Base-by-base conservation (phyloP, 1,140 invertebrate genomes). In the Magallana ariakensis region DNA sequence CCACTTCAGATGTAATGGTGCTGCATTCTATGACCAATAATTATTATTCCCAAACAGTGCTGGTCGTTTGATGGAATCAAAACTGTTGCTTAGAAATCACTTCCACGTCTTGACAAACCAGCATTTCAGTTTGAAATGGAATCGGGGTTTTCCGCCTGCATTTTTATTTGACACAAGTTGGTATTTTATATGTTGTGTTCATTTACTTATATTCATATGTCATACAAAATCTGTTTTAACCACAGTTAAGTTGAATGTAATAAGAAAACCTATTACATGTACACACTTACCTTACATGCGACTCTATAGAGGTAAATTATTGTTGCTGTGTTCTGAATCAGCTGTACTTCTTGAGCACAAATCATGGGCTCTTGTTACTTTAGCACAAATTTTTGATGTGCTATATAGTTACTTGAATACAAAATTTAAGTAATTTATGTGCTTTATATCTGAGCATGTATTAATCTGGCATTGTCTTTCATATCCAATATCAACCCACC, bases 81-180 rank as follows among this genome's bases (percentile, higher is more conserved):
- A 26, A 75, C 66, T 26, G 10, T 46, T 75, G 26, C 33, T 11
- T 19, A 11, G 9, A 33, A 26, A 26, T 26, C 11, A 13, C 11
- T 75, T 7, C 33, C 33, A 46, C 33, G 33, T 46, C 33, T 46
- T 46, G 1, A 46, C 33, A 46, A 46, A 46, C 33, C 33, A 33
- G 66, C 9, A 10, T 33, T 26, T 26, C 22, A 75, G 9, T 75
- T 46, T 26, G 22, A 75, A 75, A 8, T 66, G 16, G n/a, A 75
- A 11, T 75, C 8, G 0, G 33, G 10, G 0, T 26, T 75, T 75
- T 75, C 9, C 6, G 11, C 33, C 33, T 75, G 66, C 66, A 75
- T 13, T 75, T 46, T 75, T 75, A 75, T 75, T 75, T 75, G 66
- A 75, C 66, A 75, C 66, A 75, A 75, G 66, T 33, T 75, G 33